phyloP scores from a whole-genome alignment of 2,888 invertebrate genomes.

The Phasia obesa region DNA sequence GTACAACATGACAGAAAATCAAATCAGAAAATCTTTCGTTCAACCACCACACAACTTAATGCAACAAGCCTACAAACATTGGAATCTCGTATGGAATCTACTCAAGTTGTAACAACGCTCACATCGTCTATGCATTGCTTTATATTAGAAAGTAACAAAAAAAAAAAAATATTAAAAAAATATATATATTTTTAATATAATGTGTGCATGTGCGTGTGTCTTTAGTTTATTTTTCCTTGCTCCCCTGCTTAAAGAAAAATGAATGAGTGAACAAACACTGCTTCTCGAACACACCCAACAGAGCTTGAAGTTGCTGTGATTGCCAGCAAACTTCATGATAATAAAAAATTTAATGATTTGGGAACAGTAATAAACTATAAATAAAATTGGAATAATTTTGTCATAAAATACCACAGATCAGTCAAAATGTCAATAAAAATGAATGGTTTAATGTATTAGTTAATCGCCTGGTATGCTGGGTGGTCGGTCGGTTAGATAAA shows the following conservation, averaged over 20 bases:
- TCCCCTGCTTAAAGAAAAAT: neutral
- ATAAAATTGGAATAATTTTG: conserved; percentile 45
- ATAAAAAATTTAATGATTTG: conserved; percentile 45
- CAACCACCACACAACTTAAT: no score
- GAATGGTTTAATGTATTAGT: neutral
- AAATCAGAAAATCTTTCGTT: no score
- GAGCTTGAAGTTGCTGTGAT: neutral
- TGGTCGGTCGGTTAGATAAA: neutral
- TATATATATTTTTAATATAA: neutral
- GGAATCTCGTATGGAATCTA: no score
- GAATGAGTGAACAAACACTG: neutral
- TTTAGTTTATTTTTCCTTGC: conserved; percentile 3
- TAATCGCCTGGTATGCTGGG: neutral
- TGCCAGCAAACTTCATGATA: neutral
- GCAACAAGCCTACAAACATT: no score
- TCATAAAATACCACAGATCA: conserved; percentile 55
- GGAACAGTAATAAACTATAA: conserved; percentile 33
- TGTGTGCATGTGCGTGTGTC: neutral
- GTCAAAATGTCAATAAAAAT: conserved; percentile 68
- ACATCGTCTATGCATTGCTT: no score
- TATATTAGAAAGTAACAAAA: conserved; percentile 30
- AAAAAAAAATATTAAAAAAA: conserved; percentile 3
- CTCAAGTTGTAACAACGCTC: no score
- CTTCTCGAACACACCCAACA: neutral
- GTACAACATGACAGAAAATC: no score